Evolutionary conservation across 2,888 invertebrate genomes (phyloP), one percentile per base, ranked within the genome.

Genomic region (Xylota segnis): DNA sequence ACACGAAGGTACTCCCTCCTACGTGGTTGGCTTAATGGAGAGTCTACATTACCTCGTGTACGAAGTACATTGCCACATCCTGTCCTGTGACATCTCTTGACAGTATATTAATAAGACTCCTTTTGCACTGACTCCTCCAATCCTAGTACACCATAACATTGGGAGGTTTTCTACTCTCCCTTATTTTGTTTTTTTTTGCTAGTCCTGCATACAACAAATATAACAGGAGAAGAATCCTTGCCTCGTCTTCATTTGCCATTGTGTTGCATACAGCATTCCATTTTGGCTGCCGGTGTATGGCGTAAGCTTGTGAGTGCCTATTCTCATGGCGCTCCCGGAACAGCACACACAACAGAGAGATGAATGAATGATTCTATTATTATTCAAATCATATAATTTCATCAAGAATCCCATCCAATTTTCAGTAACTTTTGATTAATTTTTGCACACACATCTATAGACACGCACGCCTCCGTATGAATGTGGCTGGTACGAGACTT

Each of bases 371-470:
- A 90, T 90, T 91, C 90, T 89, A 90, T 91, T 91, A 90, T 90
- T 91, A 91, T 91, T 91, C 91, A 91, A 91, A 91, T 90, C 90
- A 90, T 90, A 91, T 90, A 91, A 91, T 89, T 91, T 89, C 89
- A 90, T 90, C 86, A 86, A 77, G 86, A 77, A 86, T 82, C 82
- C 82, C 72, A 86, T 86, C 86, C 77, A 86, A 82, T 86, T 86
- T 86, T 86, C 82, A 82, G 82, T 77, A 77, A 86, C 72, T 81
- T 84, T 86, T 86, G 86, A 86, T 86, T 86, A 86, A 86, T 82
- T 86, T 86, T 82, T 81, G 56, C 71, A 18, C 65, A 65, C 79
- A 66, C 50, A 52, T 18, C 50, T 23, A 23, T 32, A 18, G 0
- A 5, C n/a, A 27, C 29, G n/a, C 40, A n/a, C 52, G 16, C 66